Evolutionary conservation across 2,888 invertebrate species (phyloP).

Genomic region (Chironomus riparius): DNA sequence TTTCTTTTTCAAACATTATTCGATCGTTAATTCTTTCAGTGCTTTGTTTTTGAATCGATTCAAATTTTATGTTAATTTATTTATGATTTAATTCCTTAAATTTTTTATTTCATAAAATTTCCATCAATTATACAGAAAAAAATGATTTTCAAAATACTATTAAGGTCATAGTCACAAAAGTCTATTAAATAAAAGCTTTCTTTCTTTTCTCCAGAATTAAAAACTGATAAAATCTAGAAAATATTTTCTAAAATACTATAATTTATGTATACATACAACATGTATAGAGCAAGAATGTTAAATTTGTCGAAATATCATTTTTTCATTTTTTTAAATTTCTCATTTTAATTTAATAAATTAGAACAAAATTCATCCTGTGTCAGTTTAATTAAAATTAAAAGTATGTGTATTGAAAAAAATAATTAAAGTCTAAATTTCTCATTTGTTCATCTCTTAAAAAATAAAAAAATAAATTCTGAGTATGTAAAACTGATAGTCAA

Average conservation of each 20-base stretch:
- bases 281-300: not conserved
- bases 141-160: not conserved
- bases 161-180: not conserved
- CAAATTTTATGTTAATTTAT: too few species aligned
- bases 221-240: too few species aligned
- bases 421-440: not conserved
- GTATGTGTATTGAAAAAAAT: not conserved
- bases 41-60: too few species aligned
- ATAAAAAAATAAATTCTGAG: too few species aligned
- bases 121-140: not conserved
- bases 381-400: not conserved
- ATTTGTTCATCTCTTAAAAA: not conserved
- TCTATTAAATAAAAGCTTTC: not conserved
- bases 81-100: not conserved
- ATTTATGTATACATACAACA: not conserved
- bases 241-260: not conserved
- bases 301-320: not conserved
- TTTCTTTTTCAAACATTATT: too few species aligned
- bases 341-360: not conserved
- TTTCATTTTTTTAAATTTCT: not conserved
- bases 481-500: too few species aligned
- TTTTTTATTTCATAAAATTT: not conserved
- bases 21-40: too few species aligned
- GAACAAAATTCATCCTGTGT: too few species aligned
- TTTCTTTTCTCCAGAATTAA: not conserved